Evolutionary conservation across 2,888 invertebrate species (phyloP), one percentile per base, ranked within the genome.

Genomic region (Eristalinus aeneus): DNA sequence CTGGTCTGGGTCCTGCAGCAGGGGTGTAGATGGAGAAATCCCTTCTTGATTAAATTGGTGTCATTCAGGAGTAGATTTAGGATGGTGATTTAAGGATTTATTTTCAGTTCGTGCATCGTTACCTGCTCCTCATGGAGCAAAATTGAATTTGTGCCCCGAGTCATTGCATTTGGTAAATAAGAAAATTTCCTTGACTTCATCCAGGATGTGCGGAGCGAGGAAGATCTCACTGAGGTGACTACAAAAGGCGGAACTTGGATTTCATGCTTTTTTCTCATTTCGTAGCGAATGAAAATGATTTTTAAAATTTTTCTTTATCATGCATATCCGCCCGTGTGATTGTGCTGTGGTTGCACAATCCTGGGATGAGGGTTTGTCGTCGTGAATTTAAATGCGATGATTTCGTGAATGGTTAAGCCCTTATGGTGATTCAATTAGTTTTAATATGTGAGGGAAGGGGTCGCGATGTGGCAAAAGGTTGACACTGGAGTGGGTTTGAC

Each of bases 11-110:
- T 46, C 46, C 16, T 46, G 46, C 1, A n/a, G 16, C 6, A n/a
- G 5, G 46, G 46, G 1, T 12, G 39, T 6, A n/a, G 75, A 65
- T 31, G 68, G 56, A 46, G 23, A 88, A 88, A 88, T 85, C 77
- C 85, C 78, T 78, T 80, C 88, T 88, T 88, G 88, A 88, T 88
- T 89, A 88, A 88, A 88, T 89, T 88, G 88, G 88, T 84, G 88
- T 88, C 89, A 88, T 88, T 88, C 83, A 82, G 76, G 79, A 86
- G 88, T 86, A 88, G 89, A 88, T 88, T 88, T 88, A 82, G 75
- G 74, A 80, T 87, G 80, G 81, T 88, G 87, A 82, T 89, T 88
- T 86, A 85, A 78, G 85, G 83, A 86, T 88, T 88, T 88, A 88
- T 88, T 86, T 83, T 84, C 79, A 73, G 79, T 87, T 88, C 88